These are phyloP conservation scores for Callyntrura sp. DNA, from an alignment of 2,888 invertebrate genomes.

Conservation along the genomic window DNA sequence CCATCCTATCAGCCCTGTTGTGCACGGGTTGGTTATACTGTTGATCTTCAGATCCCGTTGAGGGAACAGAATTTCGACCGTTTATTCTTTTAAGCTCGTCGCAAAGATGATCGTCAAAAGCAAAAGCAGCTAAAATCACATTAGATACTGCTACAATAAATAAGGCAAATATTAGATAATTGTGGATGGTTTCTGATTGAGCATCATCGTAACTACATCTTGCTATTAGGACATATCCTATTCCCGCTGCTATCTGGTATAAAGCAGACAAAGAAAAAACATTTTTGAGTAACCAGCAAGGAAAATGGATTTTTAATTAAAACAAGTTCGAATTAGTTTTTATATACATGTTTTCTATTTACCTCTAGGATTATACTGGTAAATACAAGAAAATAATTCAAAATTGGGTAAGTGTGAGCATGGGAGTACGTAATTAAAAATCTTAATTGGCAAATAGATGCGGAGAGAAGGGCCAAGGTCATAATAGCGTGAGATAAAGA, in stretches of 20 bases:
- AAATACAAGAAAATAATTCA: slow-evolving; percentile 83
- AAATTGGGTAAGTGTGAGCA: slow-evolving; percentile 82
- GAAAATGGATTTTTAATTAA: no score
- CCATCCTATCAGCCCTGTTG: slow-evolving; percentile 50
- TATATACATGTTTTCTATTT: no score
- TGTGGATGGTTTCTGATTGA: slow-evolving; percentile 79
- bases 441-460: slow-evolving; percentile 83
- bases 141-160: slow-evolving; percentile 82
- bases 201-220: slow-evolving; percentile 79
- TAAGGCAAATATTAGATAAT: slow-evolving; percentile 82
- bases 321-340: no score
- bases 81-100: slow-evolving; percentile 56
- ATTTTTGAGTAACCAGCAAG: neutral
- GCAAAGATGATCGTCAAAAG: slow-evolving; percentile 82
- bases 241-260: slow-evolving; percentile 82
- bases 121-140: slow-evolving; percentile 83
- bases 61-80: neutral
- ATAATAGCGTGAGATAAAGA: slow-evolving; percentile 83
- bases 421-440: slow-evolving; percentile 81
- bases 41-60: slow-evolving; percentile 46
- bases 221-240: slow-evolving; percentile 82
- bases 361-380: slow-evolving; percentile 83
- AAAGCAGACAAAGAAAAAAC: no score
- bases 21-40: slow-evolving; percentile 54
- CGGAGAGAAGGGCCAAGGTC: slow-evolving; percentile 83